Conservation (phyloP, 2,797 vertebrate genomes). For the Cyclopterus lumpus region DNA sequence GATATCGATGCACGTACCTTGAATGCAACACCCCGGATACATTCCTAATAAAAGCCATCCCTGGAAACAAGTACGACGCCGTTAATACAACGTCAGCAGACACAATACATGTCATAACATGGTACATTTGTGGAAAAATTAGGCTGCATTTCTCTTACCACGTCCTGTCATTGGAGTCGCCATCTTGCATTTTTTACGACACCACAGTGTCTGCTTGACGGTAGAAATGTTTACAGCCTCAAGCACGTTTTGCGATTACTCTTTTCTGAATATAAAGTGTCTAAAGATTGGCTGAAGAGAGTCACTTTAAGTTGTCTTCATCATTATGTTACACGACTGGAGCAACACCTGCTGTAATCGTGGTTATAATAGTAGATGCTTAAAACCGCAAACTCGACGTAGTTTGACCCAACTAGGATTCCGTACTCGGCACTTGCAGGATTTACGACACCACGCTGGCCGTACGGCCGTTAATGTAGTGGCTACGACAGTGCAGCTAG, state of each 20-base stretch:
- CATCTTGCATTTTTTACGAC: constrained; percentile 76
- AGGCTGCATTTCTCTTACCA: constrained; percentile 63
- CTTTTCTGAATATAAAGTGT: fast-evolving
- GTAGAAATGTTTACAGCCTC: constrained; percentile 12
- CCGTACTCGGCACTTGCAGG: constrained; percentile 52
- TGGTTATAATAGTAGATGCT: not conserved
- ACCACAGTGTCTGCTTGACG: constrained; percentile 52
- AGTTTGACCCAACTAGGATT: constrained; percentile 34
- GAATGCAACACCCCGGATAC: constrained; percentile 58
- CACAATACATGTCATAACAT: fast-evolving
- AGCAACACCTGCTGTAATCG: not conserved
- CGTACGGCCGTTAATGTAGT: constrained; percentile 48
- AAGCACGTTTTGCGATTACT: fast-evolving
- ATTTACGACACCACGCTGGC: constrained; percentile 72
- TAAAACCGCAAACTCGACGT: not conserved
- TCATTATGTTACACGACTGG: fast-evolving
- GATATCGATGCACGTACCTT: constrained; percentile 58
- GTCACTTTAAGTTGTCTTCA: fast-evolving
- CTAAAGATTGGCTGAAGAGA: fast-evolving
- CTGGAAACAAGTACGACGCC: constrained; percentile 36
- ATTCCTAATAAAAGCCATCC: constrained; percentile 61
- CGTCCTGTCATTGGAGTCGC: constrained; percentile 73
- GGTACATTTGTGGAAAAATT: fast-evolving
- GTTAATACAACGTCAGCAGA: not conserved
- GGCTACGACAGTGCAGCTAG: constrained; percentile 19